Evolutionary conservation across 2,797 vertebrate species (phyloP).

Genomic region (Centropyge bicolor): DNA sequence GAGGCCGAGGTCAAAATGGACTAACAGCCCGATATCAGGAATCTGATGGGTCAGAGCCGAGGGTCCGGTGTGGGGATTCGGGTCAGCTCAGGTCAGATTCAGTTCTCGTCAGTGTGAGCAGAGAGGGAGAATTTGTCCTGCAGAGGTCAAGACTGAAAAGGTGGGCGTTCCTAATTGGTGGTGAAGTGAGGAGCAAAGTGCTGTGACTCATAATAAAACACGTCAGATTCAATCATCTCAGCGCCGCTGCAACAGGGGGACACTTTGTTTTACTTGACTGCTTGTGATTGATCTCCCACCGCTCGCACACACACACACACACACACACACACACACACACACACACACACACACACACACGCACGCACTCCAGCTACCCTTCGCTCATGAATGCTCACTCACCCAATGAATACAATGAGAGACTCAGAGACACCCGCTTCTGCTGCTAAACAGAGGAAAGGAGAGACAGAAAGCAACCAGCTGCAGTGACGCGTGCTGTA

Average conservation of each 20-base stretch:
- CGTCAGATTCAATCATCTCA: conserved; percentile 53
- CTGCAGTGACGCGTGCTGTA: neutral
- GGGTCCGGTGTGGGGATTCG: neutral
- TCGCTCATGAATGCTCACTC: conserved; percentile 10
- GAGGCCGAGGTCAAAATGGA: conserved; percentile 18
- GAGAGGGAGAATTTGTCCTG: conserved; percentile 14
- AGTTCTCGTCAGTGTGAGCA: conserved; percentile 28
- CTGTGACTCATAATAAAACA: conserved; percentile 59
- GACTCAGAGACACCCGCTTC: neutral
- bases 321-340: conserved; percentile 8
- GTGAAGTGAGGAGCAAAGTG: conserved; percentile 52
- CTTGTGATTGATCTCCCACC: conserved; percentile 33
- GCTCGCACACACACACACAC: neutral
- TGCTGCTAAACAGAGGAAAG: neutral
- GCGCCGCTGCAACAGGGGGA: conserved; percentile 17
- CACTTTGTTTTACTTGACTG: conserved; percentile 47
- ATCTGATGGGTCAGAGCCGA: conserved; percentile 10
- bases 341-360: conserved; percentile 1
- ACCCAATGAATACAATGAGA: conserved; percentile 15
- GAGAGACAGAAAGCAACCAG: neutral
- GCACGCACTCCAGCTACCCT: neutral
- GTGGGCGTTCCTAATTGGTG: conserved; percentile 46
- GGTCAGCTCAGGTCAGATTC: conserved; percentile 26
- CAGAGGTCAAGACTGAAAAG: conserved; percentile 39
- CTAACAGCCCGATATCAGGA: conserved; percentile 6